Percentiles rank a stretch among this genome's conserved stretches.
Evolutionary conservation across 2,113 vertebrate species (phyloP).

Genomic region (Psettodes erumei): DNA sequence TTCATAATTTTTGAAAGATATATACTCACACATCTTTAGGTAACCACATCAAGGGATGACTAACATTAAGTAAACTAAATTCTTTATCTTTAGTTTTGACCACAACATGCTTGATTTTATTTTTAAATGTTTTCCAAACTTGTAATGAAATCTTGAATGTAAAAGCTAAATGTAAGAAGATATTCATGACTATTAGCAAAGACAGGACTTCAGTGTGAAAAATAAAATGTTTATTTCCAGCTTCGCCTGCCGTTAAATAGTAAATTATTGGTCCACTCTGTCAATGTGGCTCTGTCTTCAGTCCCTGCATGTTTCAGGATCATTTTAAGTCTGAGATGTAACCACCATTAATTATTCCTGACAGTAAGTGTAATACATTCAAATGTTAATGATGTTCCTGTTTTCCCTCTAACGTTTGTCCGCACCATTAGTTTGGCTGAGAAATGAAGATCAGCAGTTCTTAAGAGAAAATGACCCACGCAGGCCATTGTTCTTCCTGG

Average conservation of each 20-base stretch:
- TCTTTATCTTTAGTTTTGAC: neutral
- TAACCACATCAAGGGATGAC: neutral
- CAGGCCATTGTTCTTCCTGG: neutral
- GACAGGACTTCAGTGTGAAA: conserved; percentile 16
- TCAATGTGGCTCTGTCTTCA: conserved; percentile 24
- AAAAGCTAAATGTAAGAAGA: conserved; percentile 2
- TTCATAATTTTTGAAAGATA: neutral
- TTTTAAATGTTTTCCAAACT: neutral
- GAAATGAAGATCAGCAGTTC: conserved; percentile 10
- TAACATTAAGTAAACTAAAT: neutral
- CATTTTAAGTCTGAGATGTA: conserved; percentile 37
- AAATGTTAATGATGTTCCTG: conserved; percentile 31
- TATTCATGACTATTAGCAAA: neutral
- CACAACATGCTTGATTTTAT: neutral
- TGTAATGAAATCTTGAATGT: neutral
- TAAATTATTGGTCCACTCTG: conserved; percentile 9
- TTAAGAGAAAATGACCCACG: conserved; percentile 16
- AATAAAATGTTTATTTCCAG: conserved; percentile 25
- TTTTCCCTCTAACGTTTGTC: conserved; percentile 15
- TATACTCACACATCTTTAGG: neutral
- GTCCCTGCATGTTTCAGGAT: conserved; percentile 28
- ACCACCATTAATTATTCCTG: conserved; percentile 38
- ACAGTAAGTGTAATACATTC: conserved; percentile 41
- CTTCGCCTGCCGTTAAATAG: conserved; percentile 5
- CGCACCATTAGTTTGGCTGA: conserved; percentile 7